Conservation (phyloP, 2,888 invertebrate genomes). For the Agapetus fuscipes region DNA sequence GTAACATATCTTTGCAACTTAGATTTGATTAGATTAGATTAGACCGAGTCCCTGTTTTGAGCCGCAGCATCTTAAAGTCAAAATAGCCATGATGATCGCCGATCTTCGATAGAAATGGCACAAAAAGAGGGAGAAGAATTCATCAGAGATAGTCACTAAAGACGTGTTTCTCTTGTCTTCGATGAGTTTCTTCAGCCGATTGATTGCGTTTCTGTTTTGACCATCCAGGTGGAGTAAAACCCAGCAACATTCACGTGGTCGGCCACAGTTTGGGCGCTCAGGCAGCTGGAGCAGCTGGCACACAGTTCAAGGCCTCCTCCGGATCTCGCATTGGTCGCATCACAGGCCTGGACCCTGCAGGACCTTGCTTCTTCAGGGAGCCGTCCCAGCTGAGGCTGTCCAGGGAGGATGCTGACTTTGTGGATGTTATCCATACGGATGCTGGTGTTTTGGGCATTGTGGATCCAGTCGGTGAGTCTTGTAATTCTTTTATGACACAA, state of each 20-base stretch:
- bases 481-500: too few relatives aligned
- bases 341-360: slow-evolving; percentile 16
- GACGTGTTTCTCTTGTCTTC: too few relatives aligned
- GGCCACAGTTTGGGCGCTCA: slow-evolving; percentile 19
- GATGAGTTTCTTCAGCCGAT: too few relatives aligned
- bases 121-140: too few relatives aligned
- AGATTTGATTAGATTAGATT: too few relatives aligned
- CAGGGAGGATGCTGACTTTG: slow-evolving; percentile 14
- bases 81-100: too few relatives aligned
- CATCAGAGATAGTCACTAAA: too few relatives aligned
- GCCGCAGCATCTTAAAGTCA: too few relatives aligned
- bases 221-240: slow-evolving; percentile 10
- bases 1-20: too few relatives aligned
- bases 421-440: slow-evolving; percentile 17
- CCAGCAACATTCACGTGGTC: slow-evolving; percentile 8
- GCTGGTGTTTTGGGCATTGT: slow-evolving; percentile 11
- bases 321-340: slow-evolving; percentile 15
- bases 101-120: too few relatives aligned
- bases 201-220: too few relatives aligned
- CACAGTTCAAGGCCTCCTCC: slow-evolving; percentile 9
- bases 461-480: slow-evolving; percentile 12
- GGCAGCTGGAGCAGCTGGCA: slow-evolving; percentile 16
- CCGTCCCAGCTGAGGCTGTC: slow-evolving; percentile 6
- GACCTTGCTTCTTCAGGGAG: slow-evolving; percentile 21
- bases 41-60: too few relatives aligned